A percentile compares a stretch with the other conserved stretches of the same genome.
These are phyloP conservation scores for Chloroceryle amazona DNA, from an alignment of 2,797 vertebrate species.

Conservation along the genomic window DNA sequence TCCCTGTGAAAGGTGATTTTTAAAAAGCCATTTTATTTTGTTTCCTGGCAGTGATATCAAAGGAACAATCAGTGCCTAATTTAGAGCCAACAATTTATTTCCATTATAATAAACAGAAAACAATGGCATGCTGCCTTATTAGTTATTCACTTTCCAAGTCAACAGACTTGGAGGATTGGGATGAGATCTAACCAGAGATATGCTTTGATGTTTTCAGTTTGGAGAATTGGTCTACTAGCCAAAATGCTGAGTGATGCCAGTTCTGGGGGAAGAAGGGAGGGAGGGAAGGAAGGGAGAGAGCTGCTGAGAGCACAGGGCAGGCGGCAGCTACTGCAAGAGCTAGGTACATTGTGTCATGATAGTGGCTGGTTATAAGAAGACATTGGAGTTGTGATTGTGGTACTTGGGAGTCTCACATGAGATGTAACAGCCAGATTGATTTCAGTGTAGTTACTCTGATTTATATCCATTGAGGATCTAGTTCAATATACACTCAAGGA, in stretches of 20 bases:
- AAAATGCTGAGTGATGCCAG: not conserved
- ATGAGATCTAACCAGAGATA: conserved; percentile 65
- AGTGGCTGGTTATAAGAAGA: not conserved
- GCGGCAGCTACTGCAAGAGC: not conserved
- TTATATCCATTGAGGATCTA: not conserved
- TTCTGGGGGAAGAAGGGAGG: not conserved
- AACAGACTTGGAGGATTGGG: conserved; percentile 1
- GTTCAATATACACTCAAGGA: not conserved
- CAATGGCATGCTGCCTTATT: conserved; percentile 59
- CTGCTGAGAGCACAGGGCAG: not conserved
- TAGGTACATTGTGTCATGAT: not conserved
- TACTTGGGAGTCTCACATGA: not conserved
- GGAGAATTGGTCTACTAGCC: conserved; percentile 1
- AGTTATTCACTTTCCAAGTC: conserved; percentile 53
- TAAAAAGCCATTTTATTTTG: conserved; percentile 61
- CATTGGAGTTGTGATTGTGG: rapidly evolving
- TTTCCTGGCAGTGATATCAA: conserved; percentile 78
- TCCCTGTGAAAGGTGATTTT: conserved; percentile 60
- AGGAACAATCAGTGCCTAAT: conserved; percentile 62
- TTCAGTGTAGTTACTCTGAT: not conserved
- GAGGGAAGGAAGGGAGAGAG: not conserved
- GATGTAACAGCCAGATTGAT: not conserved
- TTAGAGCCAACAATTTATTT: conserved; percentile 66
- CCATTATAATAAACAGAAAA: conserved; percentile 75
- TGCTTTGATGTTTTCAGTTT: conserved; percentile 48